Evolutionary conservation across 37 sponge, comb jelly and placozoan genomes (phyloP), one percentile per base, ranked within the genome.

Genomic region (Tethya wilhelma): DNA sequence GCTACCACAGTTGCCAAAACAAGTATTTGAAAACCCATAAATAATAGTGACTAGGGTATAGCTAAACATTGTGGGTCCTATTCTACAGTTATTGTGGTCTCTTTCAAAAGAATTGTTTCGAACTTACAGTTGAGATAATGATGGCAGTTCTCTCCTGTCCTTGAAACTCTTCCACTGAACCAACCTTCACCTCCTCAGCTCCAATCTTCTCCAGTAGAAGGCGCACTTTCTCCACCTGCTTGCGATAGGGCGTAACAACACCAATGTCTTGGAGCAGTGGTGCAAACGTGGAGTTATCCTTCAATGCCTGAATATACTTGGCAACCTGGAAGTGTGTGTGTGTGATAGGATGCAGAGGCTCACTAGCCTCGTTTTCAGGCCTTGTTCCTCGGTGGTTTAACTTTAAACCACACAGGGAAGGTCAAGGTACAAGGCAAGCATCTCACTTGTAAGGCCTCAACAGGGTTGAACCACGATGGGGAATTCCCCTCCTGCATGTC

Each of bases 151-250:
- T 63, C 72, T 94, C 95, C 53, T 90, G 91, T 32, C 95, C 95
- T 71, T 94, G 95, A 65, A 94, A 94, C 53, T 94, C 91, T 49
- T 94, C 95, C 28, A 94, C 91, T 25, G 89, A 82, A 1, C 91
- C 95, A 14, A 94, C 90, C 79, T 87, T 79, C 3, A 87, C 60
- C 7, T 40, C 72, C 9, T 41, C 64, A 23, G 66, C 75, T 11
- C 59, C 71, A 14, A 84, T 40, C n/a, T 40, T 64, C 1, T 45
- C 56, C 32, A 93, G 45, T 67, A 87, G 56, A 55, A 46, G 65
- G 4, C 89, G 55, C 26, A 84, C 80, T 46, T 89, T 93, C 46
- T 93, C 88, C 36, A 84, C 87, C 65, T 93, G 94, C 53, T 93
- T 93, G 4, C 84, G 38, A 73, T 93, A 93, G 14, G 94, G 94